Percentiles rank a stretch among this genome's conserved stretches.
Evolutionary conservation across 1,140 invertebrate genomes (phyloP).

Genomic region (Meloidogyne exigua): DNA sequence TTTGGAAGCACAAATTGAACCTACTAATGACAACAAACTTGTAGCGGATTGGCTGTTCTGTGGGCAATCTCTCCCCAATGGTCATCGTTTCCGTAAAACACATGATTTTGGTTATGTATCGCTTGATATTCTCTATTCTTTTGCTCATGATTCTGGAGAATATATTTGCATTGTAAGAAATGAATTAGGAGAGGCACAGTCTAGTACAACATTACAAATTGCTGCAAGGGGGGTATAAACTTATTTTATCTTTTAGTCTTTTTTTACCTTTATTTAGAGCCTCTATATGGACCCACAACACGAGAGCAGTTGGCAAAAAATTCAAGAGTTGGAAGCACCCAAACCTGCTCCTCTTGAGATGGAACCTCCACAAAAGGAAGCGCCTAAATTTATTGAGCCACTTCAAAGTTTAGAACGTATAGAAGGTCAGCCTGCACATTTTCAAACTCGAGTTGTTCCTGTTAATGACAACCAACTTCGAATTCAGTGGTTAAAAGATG

Average conservation of each 20-base stretch:
- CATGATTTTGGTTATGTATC: constrained; percentile 83
- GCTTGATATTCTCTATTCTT: constrained; percentile 81
- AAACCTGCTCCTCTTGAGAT: constrained; percentile 55
- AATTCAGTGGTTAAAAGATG: constrained; percentile 61
- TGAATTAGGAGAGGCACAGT: constrained; percentile 71
- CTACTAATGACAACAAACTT: constrained; percentile 89
- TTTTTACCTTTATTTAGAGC: not conserved
- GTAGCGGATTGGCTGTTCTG: constrained; percentile 90
- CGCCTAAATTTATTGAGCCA: constrained; percentile 53
- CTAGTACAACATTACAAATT: constrained; percentile 64
- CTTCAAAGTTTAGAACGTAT: constrained; percentile 52
- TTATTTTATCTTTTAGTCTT: not conserved
- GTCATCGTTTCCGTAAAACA: constrained; percentile 81
- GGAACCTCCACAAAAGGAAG: constrained; percentile 58
- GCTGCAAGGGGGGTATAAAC: constrained; percentile 37
- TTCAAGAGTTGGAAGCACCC: constrained; percentile 68
- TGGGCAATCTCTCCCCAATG: constrained; percentile 80
- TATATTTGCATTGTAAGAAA: constrained; percentile 73
- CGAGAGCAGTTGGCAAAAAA: constrained; percentile 86
- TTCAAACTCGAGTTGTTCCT: constrained; percentile 90
- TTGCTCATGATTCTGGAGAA: constrained; percentile 79
- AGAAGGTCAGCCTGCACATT: constrained; percentile 85
- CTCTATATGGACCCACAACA: constrained; percentile 87
- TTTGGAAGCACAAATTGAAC: constrained; percentile 89
- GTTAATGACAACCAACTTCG: constrained; percentile 84